phyloP scores from a whole-genome alignment of 1,140 invertebrate species.

The Papilio polyxenes region DNA sequence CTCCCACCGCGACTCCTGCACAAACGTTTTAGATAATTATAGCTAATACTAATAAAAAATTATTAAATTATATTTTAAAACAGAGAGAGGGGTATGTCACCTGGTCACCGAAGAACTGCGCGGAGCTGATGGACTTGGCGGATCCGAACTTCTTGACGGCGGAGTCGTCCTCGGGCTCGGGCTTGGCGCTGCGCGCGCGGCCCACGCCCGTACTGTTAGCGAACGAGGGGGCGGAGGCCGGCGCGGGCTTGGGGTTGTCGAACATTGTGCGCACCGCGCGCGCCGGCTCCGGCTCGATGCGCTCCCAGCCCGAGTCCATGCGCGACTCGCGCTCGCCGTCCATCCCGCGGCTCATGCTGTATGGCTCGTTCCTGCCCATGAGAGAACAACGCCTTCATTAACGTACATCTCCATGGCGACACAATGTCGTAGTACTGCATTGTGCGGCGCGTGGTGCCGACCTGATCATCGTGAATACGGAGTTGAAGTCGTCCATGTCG shows the following conservation, averaged over 20 bases:
- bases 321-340: constrained; percentile 48
- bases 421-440: too few relatives aligned
- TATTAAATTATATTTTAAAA: too few relatives aligned
- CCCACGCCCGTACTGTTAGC: constrained; percentile 19
- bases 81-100: constrained; percentile 41
- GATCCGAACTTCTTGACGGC: constrained; percentile 97
- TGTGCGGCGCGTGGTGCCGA: constrained; percentile 31
- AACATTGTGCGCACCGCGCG: constrained; percentile 69
- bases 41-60: too few relatives aligned
- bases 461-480: constrained; percentile 81
- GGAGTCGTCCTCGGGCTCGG: constrained; percentile 78
- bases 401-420: not conserved
- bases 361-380: constrained; percentile 67
- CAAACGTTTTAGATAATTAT: not conserved
- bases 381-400: too few relatives aligned
- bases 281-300: constrained; percentile 66
- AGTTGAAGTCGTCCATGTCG: constrained; percentile 76
- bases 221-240: constrained; percentile 36
- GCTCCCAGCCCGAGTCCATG: constrained; percentile 58
- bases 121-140: constrained; percentile 98
- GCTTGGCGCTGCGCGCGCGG: constrained; percentile 39
- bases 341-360: constrained; percentile 48
- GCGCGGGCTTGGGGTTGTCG: constrained; percentile 41
- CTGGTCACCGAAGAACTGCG: constrained; percentile 94
- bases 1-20: constrained; percentile 77